Base-by-base conservation (phyloP, 2,113 vertebrate genomes). In the Aramus guarauna region DNA sequence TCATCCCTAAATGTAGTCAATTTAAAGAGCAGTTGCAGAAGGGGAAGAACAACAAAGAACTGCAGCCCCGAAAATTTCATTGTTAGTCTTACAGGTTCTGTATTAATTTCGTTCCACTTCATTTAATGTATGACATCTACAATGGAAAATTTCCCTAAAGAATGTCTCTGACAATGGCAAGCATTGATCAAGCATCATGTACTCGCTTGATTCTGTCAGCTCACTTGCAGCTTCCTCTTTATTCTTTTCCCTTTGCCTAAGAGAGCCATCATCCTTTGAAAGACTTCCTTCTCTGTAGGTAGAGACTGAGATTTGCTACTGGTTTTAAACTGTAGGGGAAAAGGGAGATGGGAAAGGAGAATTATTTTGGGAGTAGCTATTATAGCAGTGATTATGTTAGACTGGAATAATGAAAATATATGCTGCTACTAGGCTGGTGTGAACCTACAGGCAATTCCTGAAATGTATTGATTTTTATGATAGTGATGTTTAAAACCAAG, bases 131-230 rank as follows among this genome's bases (percentile, higher is more conserved):
- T 60, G 82, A 97, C 94, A 96, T 92, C 45, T 75, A 66, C 59
- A 92, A 85, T 56, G 24, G 60, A 90, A 92, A 90, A 96, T 96
- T 96, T 73, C 92, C 97, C 83, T 94, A 68, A 94, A 96, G 91
- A 53, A 75, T 32, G 58, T 88, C 87, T 95, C 55, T 94, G 75
- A 91, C 82, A 95, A 50, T 74, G 69, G 24, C 74, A 52, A 67
- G 68, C 78, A 96, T 95, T 97, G 96, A 97, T 97, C 82, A 94
- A 92, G 47, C 66, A 26, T 94, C 83, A 75, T 81, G 89, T 88
- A 92, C 53, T 80, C 2, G 0, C 73, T 96, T 79, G 76, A 56
- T 78, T 95, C 85, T 95, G 95, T 80, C 64, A 68, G 73, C 75
- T 85, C 53, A 66, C 52, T 93, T 93, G 85, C 50, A 81, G 48